Evolutionary conservation across 2,113 vertebrate genomes (phyloP), one percentile per base, ranked within the genome.

Genomic region (Lepisosteus osseus): DNA sequence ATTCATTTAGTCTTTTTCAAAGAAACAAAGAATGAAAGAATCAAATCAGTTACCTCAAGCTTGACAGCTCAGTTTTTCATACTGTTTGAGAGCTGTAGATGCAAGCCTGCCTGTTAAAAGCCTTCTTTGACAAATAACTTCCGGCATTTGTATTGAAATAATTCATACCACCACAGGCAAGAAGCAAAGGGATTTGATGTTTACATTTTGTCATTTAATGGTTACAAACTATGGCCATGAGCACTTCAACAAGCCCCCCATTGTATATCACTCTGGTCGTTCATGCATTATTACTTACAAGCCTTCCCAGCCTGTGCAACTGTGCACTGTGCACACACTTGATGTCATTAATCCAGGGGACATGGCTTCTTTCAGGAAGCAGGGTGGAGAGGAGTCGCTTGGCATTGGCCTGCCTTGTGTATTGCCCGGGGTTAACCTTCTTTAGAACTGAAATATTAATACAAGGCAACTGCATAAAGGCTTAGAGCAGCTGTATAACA

Each of bases 201-300:
- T 14, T 12, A n/a, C 11, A 59, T 59, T 8, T 59, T 14, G 57
- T 59, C 5, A 59, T n/a, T 13, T 59, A 59, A 59, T 59, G 57
- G 57, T 13, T 59, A 59, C 3, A 59, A 59, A 65, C 3, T 7
- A 12, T 65, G 29, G 17, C 11, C 41, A 41, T 41, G 62, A 41
- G 17, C 17, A 41, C 17, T 41, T 9, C 62, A 65, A 41, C 62
- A 29, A 17, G 62, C 62, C 5, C 7, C 4, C 41, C 9, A 17
- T 12, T 65, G 17, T 65, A 65, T 65, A 65, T 65, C 41, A 40
- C 8, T 65, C 62, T 61, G 7, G 17, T 61, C 13, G 5, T 17
- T 43, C 17, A 43, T 65, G 29, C 62, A 43, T 43, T 65, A 65
- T 65, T 65, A 43, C 62, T 65, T 29, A 65, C 17, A 65, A 40